Base-by-base conservation (phyloP, 2,113 vertebrate genomes). In the Lucifuga dentata region DNA sequence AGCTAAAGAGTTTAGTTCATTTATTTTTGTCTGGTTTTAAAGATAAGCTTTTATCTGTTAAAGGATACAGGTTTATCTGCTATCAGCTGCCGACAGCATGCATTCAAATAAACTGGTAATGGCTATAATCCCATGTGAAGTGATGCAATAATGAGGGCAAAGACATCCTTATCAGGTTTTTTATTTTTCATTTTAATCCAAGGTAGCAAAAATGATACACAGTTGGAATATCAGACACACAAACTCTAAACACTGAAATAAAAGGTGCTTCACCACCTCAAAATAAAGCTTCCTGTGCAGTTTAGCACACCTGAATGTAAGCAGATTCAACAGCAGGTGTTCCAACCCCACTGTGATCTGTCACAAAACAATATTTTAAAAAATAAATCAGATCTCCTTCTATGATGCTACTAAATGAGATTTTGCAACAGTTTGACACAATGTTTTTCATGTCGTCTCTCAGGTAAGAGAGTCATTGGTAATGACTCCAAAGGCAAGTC, bases 271-370 rank as follows among this genome's bases (percentile, higher is more conserved):
- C 84, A 81, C 52, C 78, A 72, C 61, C 80, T 83, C 49, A 53
- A 82, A 84, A 81, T 90, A 91, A 93, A 91, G 89, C 89, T 90
- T 88, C 85, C 84, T 74, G 73, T 73, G 81, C 68, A 60, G 70
- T 71, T 72, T 49, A 78, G 45, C 72, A 86, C 70, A 73, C 89
- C 84, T 87, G 85, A 90, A 91, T 68, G 45, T 66, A 8, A 65
- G 68, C 65, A 84, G 65, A 80, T 48, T 69, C 49, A 35, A 69
- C 64, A 59, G 39, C 60, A 50, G 49, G 21, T 32, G 11, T 21
- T 46, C 53, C 48, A 70, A 58, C 63, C 63, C 68, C 61, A 70
- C 13, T 44, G 35, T 62, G 23, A 77, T 63, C 75, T 63, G 60
- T 73, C 50, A 39, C 43, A 53, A 73, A 8, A 26, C 67, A 66